phyloP scores from a whole-genome alignment of 2,888 invertebrate genomes.

The Microplitis manilae region DNA sequence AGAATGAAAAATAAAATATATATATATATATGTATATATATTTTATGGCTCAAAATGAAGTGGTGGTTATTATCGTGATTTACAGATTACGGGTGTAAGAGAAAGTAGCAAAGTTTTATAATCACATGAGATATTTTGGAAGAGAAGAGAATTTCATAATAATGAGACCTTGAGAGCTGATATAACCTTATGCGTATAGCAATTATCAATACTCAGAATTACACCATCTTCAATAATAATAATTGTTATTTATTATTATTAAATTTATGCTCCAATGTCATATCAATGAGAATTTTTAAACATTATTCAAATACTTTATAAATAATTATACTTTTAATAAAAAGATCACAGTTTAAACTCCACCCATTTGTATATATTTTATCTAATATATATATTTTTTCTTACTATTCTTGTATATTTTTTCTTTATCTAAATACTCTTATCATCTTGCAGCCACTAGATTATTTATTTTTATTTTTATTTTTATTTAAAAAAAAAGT shows the following conservation, averaged over 20 bases:
- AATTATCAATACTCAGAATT: constrained; percentile 2
- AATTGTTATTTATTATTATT: neutral
- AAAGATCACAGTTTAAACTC: constrained; percentile 20
- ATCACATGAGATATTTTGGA: neutral
- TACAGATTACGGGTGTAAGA: neutral
- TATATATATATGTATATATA: too few species aligned
- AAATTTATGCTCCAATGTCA: neutral
- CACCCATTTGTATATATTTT: constrained; percentile 26
- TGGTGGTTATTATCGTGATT: neutral
- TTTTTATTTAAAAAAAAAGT: neutral
- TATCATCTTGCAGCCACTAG: neutral
- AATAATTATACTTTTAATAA: constrained; percentile 9
- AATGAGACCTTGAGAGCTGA: constrained; percentile 18
- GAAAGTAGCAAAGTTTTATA: neutral
- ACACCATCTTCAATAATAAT: constrained; percentile 21
- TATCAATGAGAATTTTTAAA: constrained; percentile 4
- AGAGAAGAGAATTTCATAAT: constrained; percentile 17
- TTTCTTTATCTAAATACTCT: constrained; percentile 5
- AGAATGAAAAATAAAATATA: too few species aligned
- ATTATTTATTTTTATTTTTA: neutral
- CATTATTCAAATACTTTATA: neutral
- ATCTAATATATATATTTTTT: neutral
- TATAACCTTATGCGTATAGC: constrained; percentile 19
- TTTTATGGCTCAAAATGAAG: neutral
- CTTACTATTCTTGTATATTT: neutral